A percentile compares a stretch with the other conserved stretches of the same genome.
These are phyloP conservation scores for Rotaria macrura DNA, from an alignment of 2,888 invertebrate genomes.

Conservation along the genomic window DNA sequence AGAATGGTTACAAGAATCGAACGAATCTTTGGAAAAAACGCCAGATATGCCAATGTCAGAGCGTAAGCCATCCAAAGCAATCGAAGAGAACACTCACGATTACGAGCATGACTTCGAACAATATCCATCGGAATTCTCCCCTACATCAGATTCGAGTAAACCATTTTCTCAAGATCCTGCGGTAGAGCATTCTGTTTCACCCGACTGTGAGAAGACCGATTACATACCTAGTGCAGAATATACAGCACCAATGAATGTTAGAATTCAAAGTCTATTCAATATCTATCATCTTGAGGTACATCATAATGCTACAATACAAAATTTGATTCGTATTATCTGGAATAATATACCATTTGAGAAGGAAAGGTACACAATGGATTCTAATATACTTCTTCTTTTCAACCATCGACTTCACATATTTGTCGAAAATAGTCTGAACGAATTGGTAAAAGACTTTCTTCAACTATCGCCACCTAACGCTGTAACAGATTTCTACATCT, in stretches of 20 bases:
- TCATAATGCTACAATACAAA: neutral
- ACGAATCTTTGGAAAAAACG: too few species aligned
- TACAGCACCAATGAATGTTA: neutral
- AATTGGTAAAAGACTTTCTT: neutral
- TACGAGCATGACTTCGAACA: too few species aligned
- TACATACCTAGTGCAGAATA: neutral
- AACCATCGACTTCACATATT: neutral
- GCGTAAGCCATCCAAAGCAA: too few species aligned
- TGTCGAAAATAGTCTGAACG: neutral
- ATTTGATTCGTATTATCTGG: neutral
- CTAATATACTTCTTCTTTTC: neutral
- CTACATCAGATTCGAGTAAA: too few species aligned
- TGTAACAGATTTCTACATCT: neutral
- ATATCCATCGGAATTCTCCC: too few species aligned
- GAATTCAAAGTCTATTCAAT: neutral
- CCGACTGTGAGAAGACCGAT: neutral
- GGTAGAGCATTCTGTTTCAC: too few species aligned
- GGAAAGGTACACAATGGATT: neutral
- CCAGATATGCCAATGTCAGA: too few species aligned
- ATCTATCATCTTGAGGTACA: neutral
- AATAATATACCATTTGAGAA: neutral
- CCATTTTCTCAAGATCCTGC: too few species aligned
- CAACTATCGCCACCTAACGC: neutral
- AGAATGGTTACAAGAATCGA: too few species aligned
- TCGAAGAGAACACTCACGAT: too few species aligned